Evolutionary conservation across 2,113 vertebrate species (phyloP).

Genomic region (Spea bombifrons): DNA sequence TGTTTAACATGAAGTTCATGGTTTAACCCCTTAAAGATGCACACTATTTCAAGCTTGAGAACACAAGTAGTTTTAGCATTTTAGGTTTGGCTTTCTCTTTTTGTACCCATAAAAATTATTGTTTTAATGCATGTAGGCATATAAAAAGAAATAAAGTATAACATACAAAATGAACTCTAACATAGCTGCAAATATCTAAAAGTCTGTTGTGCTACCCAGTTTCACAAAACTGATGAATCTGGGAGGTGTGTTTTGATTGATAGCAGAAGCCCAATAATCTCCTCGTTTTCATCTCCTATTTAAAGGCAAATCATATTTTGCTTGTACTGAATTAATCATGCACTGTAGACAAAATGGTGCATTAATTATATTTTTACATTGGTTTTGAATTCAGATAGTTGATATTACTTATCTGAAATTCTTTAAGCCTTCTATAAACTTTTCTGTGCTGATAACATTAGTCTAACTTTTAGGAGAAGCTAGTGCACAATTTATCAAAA

Average conservation of each 20-base stretch:
- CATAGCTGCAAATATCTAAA: constrained; percentile 22
- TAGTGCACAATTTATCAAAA: constrained; percentile 28
- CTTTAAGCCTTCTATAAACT: constrained; percentile 27
- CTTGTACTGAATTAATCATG: constrained; percentile 31
- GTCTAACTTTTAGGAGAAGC: constrained; percentile 20
- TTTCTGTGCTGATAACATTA: constrained; percentile 27
- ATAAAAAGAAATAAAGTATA: constrained; percentile 25
- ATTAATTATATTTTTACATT: constrained; percentile 40
- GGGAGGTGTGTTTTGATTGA: constrained; percentile 21
- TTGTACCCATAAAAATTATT: too few relatives aligned
- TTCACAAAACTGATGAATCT: constrained; percentile 12
- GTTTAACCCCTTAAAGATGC: too few relatives aligned
- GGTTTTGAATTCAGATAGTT: constrained; percentile 16
- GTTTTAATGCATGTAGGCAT: not conserved
- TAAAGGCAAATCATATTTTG: constrained; percentile 36
- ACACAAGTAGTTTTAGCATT: too few relatives aligned
- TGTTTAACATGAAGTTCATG: too few relatives aligned
- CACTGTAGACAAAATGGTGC: constrained; percentile 24
- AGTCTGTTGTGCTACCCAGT: constrained; percentile 17
- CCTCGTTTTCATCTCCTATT: constrained; percentile 22
- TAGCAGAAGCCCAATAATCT: constrained; percentile 22
- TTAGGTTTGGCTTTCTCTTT: too few relatives aligned
- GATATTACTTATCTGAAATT: constrained; percentile 33
- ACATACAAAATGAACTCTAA: constrained; percentile 13
- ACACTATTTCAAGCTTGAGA: too few relatives aligned